phyloP scores from a whole-genome alignment of 2,113 vertebrate species.

The Lontra canadensis region DNA sequence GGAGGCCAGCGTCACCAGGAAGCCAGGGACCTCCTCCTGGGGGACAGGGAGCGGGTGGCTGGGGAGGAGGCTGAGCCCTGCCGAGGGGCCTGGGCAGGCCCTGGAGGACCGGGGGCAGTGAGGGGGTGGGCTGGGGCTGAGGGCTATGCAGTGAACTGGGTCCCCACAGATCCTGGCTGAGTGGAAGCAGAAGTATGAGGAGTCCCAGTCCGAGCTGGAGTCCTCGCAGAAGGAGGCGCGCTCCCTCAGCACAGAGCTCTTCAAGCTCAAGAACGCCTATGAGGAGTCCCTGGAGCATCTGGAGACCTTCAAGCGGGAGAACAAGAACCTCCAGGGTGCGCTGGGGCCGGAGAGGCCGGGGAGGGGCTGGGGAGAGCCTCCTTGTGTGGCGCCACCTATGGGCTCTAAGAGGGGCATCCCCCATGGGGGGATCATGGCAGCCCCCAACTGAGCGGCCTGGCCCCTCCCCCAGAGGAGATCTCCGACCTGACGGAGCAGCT shows the following conservation, averaged over 20 bases:
- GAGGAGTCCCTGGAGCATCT: constrained; percentile 94
- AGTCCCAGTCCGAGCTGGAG: constrained; percentile 93
- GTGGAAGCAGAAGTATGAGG: constrained; percentile 97
- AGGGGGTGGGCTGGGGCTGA: background rate
- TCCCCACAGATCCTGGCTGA: constrained; percentile 87
- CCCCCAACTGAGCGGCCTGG: too few relatives aligned
- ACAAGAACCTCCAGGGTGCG: constrained; percentile 89
- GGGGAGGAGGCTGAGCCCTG: background rate
- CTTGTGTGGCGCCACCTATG: too few relatives aligned
- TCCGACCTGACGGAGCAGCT: constrained; percentile 87
- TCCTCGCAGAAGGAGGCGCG: constrained; percentile 93
- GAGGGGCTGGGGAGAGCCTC: background rate
- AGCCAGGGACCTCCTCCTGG: background rate
- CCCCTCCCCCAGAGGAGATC: constrained; percentile 82
- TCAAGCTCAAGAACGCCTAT: constrained; percentile 95
- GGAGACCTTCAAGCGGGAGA: constrained; percentile 90
- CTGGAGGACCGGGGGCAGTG: constrained; percentile 60
- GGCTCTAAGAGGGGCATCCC: too few relatives aligned
- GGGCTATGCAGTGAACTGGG: background rate
- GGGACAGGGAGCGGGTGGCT: constrained; percentile 76
- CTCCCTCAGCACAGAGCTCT: constrained; percentile 93
- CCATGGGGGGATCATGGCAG: too few relatives aligned
- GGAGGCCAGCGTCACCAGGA: constrained; percentile 43
- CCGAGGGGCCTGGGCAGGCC: background rate
- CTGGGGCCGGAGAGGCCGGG: background rate